These are phyloP conservation scores for Daubentonia madagascariensis DNA, from an alignment of 2,113 vertebrate species.

Conservation along the genomic window DNA sequence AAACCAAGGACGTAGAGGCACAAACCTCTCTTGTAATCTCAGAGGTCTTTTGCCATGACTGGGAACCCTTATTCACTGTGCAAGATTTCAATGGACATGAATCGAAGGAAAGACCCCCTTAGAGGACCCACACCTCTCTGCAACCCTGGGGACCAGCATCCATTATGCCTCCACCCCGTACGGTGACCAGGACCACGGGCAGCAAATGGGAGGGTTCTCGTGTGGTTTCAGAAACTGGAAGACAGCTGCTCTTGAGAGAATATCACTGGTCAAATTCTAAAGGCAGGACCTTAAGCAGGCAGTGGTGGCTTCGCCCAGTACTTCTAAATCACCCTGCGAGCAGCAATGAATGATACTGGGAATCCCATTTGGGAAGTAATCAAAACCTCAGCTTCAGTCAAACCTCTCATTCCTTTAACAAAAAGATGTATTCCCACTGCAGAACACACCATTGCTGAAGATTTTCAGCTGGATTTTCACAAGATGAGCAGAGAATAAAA, in stretches of 20 bases:
- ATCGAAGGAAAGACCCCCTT: neutral
- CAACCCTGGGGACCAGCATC: neutral
- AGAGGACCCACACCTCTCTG: neutral
- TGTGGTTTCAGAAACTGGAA: neutral
- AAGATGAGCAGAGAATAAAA: neutral
- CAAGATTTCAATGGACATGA: neutral
- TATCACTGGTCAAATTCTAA: neutral
- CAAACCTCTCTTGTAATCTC: neutral
- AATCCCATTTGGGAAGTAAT: neutral
- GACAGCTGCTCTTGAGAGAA: neutral
- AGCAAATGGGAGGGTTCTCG: neutral
- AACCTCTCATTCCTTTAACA: neutral
- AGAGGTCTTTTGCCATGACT: neutral
- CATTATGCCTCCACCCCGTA: neutral
- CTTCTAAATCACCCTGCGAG: neutral
- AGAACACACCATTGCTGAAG: accelerated
- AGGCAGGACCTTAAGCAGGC: neutral
- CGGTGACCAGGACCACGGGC: neutral
- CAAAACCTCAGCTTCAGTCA: neutral
- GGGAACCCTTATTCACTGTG: neutral
- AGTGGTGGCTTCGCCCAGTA: neutral
- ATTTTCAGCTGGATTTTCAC: too few relatives aligned
- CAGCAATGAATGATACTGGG: accelerated
- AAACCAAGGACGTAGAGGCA: neutral
- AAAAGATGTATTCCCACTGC: accelerated